Base-by-base conservation (phyloP, 2,113 vertebrate species). In the Cynopterus brachyotis region DNA sequence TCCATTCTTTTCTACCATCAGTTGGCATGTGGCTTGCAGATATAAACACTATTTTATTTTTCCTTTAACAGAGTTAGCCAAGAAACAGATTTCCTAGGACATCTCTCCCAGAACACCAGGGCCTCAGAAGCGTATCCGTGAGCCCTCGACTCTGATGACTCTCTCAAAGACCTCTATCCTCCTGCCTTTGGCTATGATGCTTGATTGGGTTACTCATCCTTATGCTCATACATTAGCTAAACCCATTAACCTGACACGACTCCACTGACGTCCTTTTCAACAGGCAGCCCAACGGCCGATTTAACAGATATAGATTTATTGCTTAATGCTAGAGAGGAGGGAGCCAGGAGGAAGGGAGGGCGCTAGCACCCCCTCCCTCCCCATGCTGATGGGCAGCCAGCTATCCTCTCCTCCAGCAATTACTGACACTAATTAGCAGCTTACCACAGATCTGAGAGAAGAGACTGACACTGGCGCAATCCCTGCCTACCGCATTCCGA, bases 371-470 rank as follows among this genome's bases (percentile, higher is more conserved):
- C 75, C 78, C 78, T 30, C 91, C 84, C 28, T 53, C 75, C 82
- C 59, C 0, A 20, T 6, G 69, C 95, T 45, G 93, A 96, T 0
- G 20, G 96, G 94, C 79, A 97, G 93, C 80, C 96, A 81, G 95
- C 84, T 59, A 86, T 83, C 80, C 96, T 97, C 81, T 96, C 97
- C 96, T 98, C 80, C 60, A 89, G 97, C 97, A 97, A 98, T 94
- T 57, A 40, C 97, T 93, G 97, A 95, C 93, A 96, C 91, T 96
- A 96, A 98, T 98, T 95, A 98, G 97, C 97, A 97, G 94, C 85
- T 94, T 81, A 66, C 90, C 91, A 76, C 78, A 82, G 76, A 95
- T 79, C 76, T 45, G 72, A 96, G 87, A 30, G 32, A 26, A 82
- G 84, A 95, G 87, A 87, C 75, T 57, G 96, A 88, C 37, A 69